These are phyloP conservation scores for Osmerus eperlanus DNA, from an alignment of 2,113 vertebrate genomes.

Conservation along the genomic window DNA sequence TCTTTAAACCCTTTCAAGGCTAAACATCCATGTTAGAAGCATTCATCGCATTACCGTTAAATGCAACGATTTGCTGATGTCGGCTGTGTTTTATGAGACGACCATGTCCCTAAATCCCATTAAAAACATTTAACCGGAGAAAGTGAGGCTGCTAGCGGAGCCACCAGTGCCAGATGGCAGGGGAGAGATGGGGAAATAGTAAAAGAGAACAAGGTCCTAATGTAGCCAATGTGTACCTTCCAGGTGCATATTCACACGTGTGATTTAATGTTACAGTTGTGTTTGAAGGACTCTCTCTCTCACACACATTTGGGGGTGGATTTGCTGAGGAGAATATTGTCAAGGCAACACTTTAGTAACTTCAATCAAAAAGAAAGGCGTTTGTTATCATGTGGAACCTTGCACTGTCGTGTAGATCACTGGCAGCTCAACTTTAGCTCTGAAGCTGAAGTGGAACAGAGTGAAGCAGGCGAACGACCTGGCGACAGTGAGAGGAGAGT, in stretches of 20 bases:
- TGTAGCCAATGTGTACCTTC: constrained; percentile 34
- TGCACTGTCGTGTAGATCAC: constrained; percentile 27
- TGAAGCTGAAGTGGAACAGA: constrained; percentile 41
- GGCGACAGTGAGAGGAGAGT: constrained; percentile 43
- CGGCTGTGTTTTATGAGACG: constrained; percentile 37
- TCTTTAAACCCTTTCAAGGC: constrained; percentile 18
- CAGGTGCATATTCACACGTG: too few relatives aligned
- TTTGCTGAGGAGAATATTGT: too few relatives aligned
- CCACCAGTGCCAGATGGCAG: constrained; percentile 63
- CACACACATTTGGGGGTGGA: too few relatives aligned
- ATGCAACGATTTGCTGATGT: constrained; percentile 22
- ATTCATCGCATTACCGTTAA: constrained; percentile 40
- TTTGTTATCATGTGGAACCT: constrained; percentile 31
- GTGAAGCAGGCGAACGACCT: constrained; percentile 46
- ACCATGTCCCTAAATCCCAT: constrained; percentile 33
- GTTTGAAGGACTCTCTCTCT: too few relatives aligned
- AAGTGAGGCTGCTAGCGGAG: constrained; percentile 54
- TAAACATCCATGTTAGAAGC: constrained; percentile 50
- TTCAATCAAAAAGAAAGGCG: constrained; percentile 10
- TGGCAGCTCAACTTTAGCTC: constrained; percentile 18
- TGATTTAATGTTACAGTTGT: too few relatives aligned
- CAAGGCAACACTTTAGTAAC: too few relatives aligned
- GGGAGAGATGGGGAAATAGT: constrained; percentile 47
- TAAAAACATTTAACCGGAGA: constrained; percentile 44
- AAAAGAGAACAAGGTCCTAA: constrained; percentile 53